Base-by-base conservation (phyloP, 2,797 vertebrate genomes). In the Pseudotriccus pelzelni region DNA sequence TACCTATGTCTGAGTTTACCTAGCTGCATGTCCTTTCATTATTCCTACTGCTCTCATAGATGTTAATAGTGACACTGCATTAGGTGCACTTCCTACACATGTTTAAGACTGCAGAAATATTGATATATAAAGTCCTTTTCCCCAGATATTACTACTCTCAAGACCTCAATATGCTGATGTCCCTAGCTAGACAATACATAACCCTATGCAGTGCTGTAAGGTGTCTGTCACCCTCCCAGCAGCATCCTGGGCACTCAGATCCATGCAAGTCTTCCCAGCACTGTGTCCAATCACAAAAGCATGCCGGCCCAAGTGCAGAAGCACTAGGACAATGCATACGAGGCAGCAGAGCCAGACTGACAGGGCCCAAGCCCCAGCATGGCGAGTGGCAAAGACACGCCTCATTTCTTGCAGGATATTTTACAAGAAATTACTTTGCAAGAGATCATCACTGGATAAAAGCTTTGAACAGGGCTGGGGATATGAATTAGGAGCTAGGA, bases 321-420 rank as follows among this genome's bases (percentile, higher is more conserved):
- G 41, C 7, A 37, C 19, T 28, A 34, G 1, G 4, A 14, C 24
- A n/a, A 39, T 13, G 7, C 16, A 27, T 5, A 27, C 16, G 30
- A 66, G 39, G 27, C 36, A 74, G 50, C 19, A 49, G 28, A 64
- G 23, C 2, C 67, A 60, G 28, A 41, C 7, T 2, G 2, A 36
- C 12, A 37, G 12, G 12, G 14, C 32, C 20, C 37, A 68, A 60
- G 34, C 3, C 23, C 25, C 39, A 41, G 32, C 13, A 20, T 4
- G 18, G 32, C 16, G 39, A 17, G 16, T 4, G 2, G 24, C 11
- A n/a, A 79, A 41, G 36, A 18, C 36, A 20, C 1, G 1, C 5
- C 21, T 25, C 6, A 28, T 83, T 76, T 88, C 50, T 66, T 30
- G 7, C 23, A 53, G 25, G 21, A 2, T 53, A 37, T 34, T 76